These are phyloP conservation scores for Brachyopa scutellaris DNA, from an alignment of 2,888 invertebrate genomes.

Conservation along the genomic window DNA sequence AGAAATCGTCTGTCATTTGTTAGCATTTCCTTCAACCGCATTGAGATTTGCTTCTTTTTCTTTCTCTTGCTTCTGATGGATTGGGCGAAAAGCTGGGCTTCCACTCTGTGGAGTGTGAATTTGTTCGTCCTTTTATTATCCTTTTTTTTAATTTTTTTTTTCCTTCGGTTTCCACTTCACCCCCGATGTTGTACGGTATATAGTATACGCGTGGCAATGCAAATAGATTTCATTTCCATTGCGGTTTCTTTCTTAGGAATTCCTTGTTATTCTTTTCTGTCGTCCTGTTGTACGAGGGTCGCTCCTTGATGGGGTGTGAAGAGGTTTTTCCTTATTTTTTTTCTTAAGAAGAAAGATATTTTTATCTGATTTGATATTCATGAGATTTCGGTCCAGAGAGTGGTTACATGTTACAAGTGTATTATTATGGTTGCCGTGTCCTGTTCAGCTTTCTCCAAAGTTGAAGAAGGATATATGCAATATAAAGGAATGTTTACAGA, in stretches of 20 bases:
- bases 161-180: no score
- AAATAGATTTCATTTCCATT: conserved; percentile 67
- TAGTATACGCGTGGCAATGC: conserved; percentile 58
- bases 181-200: no score
- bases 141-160: conserved; percentile 22
- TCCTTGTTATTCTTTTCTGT: not conserved
- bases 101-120: conserved; percentile 51
- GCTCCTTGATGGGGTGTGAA: conserved; percentile 48
- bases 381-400: conserved; percentile 62
- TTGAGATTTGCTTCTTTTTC: conserved; percentile 15
- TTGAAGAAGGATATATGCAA: not conserved
- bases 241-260: conserved; percentile 36
- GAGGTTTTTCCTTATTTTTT: conserved; percentile 1
- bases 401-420: conserved; percentile 60
- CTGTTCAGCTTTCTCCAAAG: not conserved
- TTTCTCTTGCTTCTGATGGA: not conserved
- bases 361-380: conserved; percentile 69
- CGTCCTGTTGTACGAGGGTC: conserved; percentile 15
- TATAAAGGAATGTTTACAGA: not conserved
- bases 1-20: conserved; percentile 69
- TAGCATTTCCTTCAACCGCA: conserved; percentile 61
- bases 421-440: conserved; percentile 31
- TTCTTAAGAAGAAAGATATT: conserved; percentile 18
- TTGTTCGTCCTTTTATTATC: conserved; percentile 64
- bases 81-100: conserved; percentile 30